Evolutionary conservation across 2,888 invertebrate genomes (phyloP).

Genomic region (Drepana falcataria): DNA sequence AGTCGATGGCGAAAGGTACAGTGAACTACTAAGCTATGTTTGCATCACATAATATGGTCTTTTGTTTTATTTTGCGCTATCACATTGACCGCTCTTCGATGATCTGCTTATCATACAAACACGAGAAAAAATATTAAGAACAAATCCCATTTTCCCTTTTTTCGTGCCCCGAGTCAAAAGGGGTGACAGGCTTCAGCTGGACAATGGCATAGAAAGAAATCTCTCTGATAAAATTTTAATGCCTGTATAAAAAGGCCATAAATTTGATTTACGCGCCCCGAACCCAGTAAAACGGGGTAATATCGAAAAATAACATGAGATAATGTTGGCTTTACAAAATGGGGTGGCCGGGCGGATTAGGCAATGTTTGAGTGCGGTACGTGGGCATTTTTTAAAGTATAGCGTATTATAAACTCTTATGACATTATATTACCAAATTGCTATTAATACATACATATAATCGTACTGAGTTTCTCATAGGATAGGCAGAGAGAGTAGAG

Average conservation of each 20-base stretch:
- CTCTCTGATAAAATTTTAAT: conserved; percentile 76
- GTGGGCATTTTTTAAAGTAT: conserved; percentile 11
- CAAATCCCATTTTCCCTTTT: conserved; percentile 10
- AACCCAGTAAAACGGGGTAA: conserved; percentile 69
- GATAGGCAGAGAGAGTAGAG: no score
- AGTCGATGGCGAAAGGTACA: no score
- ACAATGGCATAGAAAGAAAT: conserved; percentile 70
- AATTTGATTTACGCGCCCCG: conserved; percentile 75
- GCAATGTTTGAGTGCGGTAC: conserved; percentile 42
- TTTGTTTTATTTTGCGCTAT: no score
- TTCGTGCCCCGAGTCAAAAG: conserved; percentile 38
- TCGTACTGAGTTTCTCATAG: no score
- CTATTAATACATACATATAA: no score
- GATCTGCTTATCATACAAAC: no score
- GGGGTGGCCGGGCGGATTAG: conserved; percentile 56
- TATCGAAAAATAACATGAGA: conserved; percentile 75
- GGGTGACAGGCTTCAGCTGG: conserved; percentile 49
- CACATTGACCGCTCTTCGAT: no score
- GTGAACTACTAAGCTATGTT: no score
- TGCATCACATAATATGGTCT: no score
- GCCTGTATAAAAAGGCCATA: conserved; percentile 75
- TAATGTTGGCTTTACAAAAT: conserved; percentile 69
- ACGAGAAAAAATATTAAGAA: no score
- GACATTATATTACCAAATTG: no score
- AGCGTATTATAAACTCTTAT: not conserved